Conservation (phyloP, 2,113 vertebrate genomes). For the Synodontis membranacea region DNA sequence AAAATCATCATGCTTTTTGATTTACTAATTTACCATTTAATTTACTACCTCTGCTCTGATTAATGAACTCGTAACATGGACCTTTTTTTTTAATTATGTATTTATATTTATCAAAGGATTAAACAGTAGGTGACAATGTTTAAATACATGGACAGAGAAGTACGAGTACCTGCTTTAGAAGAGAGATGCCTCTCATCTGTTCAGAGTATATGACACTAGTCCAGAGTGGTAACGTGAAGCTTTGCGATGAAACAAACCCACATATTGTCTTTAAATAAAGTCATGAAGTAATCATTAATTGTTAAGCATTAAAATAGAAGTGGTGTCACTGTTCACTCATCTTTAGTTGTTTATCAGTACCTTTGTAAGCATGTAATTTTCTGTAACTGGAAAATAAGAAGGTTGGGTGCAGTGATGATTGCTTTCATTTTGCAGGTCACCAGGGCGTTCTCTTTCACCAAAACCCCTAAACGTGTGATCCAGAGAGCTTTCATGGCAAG, state of each 20-base stretch:
- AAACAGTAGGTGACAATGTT: background rate
- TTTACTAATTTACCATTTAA: background rate
- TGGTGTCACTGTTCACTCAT: background rate
- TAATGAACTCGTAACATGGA: background rate
- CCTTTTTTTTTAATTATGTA: too few relatives aligned
- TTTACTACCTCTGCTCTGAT: background rate
- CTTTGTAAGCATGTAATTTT: background rate
- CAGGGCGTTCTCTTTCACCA: conserved; percentile 93
- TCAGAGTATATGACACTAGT: background rate
- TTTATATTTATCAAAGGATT: too few relatives aligned
- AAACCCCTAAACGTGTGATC: conserved; percentile 92
- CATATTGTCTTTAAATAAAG: background rate
- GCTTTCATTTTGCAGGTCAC: conserved; percentile 79
- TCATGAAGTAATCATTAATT: background rate
- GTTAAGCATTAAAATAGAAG: background rate
- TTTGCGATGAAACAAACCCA: background rate
- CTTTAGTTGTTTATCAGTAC: background rate
- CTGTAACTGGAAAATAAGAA: background rate
- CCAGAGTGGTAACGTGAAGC: background rate
- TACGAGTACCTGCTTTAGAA: background rate
- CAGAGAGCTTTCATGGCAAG: conserved; percentile 86
- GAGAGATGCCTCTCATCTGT: background rate
- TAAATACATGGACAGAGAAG: background rate
- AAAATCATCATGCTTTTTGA: background rate
- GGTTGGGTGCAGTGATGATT: background rate